Evolutionary conservation across 2,113 vertebrate genomes (phyloP).

Genomic region (Morone saxatilis): DNA sequence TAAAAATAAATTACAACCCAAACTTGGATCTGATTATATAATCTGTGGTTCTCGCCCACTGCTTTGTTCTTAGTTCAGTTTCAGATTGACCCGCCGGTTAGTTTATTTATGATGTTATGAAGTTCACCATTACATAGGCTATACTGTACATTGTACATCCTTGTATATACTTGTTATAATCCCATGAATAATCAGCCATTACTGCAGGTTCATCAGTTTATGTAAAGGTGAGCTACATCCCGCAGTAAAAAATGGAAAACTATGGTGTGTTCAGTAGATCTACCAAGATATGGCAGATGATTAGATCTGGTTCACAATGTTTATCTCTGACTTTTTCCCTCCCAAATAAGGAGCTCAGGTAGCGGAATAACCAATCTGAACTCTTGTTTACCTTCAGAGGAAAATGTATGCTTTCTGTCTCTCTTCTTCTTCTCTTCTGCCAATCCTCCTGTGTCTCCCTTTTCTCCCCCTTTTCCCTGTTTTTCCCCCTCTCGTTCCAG

Average conservation of each 20-base stretch:
- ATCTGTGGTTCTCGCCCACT: too few relatives aligned
- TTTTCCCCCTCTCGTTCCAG: slow-evolving; percentile 20
- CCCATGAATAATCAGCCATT: not conserved
- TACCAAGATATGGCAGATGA: not conserved
- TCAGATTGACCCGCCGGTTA: not conserved
- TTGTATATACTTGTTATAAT: slow-evolving; percentile 41
- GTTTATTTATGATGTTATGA: not conserved
- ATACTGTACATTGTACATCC: not conserved
- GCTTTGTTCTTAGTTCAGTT: not conserved
- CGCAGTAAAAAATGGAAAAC: not conserved
- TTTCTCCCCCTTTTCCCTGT: slow-evolving; percentile 1
- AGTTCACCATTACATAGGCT: not conserved
- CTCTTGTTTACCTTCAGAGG: not conserved
- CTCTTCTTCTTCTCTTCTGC: not conserved
- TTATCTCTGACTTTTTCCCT: not conserved
- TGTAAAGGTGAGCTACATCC: not conserved
- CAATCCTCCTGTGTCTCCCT: not conserved
- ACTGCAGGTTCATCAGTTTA: not conserved
- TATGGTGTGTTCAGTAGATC: not conserved
- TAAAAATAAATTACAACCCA: not conserved
- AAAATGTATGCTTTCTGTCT: not conserved
- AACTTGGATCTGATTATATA: not conserved
- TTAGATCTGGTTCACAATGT: not conserved
- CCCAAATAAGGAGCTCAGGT: not conserved
- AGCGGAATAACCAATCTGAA: not conserved